A percentile compares a stretch with the other conserved stretches of the same genome.
Evolutionary conservation across 2,113 vertebrate genomes (phyloP).

Genomic region (Cyprinodon brontotheroides): DNA sequence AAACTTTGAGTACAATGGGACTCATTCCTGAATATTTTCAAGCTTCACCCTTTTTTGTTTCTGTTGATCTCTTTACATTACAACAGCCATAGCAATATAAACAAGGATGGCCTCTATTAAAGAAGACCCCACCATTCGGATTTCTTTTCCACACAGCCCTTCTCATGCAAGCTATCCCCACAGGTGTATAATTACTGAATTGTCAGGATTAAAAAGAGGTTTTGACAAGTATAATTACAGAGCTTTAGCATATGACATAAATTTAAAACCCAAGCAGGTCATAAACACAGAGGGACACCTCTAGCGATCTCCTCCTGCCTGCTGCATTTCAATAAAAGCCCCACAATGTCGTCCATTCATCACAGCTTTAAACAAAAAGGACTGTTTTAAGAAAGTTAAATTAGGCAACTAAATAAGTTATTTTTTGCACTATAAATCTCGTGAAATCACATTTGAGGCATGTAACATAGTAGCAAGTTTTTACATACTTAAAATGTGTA

Average conservation of each 20-base stretch:
- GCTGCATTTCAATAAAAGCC: constrained; percentile 32
- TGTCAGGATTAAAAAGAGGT: constrained; percentile 23
- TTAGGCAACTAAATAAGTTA: background rate
- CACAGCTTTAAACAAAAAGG: background rate
- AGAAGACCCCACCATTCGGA: background rate
- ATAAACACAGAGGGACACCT: constrained; percentile 49
- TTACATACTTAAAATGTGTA: constrained; percentile 4
- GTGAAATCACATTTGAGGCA: background rate
- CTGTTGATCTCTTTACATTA: background rate
- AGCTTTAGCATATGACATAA: constrained; percentile 34
- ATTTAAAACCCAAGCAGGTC: constrained; percentile 33
- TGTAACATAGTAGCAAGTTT: background rate
- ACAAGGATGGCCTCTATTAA: background rate
- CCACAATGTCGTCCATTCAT: constrained; percentile 30
- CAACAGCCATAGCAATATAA: background rate
- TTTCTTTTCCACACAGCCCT: background rate
- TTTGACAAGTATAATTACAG: constrained; percentile 44
- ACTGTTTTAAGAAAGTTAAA: constrained; percentile 1
- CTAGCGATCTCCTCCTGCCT: constrained; percentile 26
- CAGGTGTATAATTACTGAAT: constrained; percentile 40
- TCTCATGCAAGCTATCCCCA: constrained; percentile 16
- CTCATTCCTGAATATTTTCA: background rate
- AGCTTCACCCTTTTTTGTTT: background rate
- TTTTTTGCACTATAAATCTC: background rate
- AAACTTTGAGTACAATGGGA: constrained; percentile 4